phyloP scores from a whole-genome alignment of 2,113 vertebrate genomes.

The Microtus oregoni region DNA sequence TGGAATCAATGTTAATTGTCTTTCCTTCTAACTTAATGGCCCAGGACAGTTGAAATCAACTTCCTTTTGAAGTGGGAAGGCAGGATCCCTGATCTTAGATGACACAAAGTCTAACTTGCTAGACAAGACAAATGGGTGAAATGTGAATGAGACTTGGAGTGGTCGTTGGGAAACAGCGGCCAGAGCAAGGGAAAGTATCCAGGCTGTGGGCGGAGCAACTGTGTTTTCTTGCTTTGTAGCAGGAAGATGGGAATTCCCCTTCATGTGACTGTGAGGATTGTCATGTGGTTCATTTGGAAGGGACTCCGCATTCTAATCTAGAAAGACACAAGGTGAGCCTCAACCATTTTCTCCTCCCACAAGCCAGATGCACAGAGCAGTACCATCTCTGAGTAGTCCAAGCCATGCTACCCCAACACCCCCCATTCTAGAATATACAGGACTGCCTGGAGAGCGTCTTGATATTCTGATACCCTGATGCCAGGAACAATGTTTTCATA shows the following conservation, averaged over 20 bases:
- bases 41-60: neutral
- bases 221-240: neutral
- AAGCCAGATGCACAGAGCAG: neutral
- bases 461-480: neutral
- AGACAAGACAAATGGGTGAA: constrained; percentile 25
- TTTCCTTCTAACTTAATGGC: neutral
- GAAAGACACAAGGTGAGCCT: neutral
- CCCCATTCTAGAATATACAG: neutral
- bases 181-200: neutral
- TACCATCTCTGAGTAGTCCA: neutral
- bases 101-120: neutral
- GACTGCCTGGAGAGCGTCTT: neutral
- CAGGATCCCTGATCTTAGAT: neutral
- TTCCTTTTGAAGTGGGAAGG: neutral
- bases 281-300: neutral
- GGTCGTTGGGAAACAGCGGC: neutral
- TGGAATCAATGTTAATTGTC: neutral
- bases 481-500: constrained; percentile 3
- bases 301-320: neutral
- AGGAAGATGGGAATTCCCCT: neutral
- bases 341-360: neutral
- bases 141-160: neutral
- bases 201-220: neutral
- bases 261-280: neutral
- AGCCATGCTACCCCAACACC: rapidly evolving